phyloP scores from a whole-genome alignment of 2,113 vertebrate species.

The Columba livia region DNA sequence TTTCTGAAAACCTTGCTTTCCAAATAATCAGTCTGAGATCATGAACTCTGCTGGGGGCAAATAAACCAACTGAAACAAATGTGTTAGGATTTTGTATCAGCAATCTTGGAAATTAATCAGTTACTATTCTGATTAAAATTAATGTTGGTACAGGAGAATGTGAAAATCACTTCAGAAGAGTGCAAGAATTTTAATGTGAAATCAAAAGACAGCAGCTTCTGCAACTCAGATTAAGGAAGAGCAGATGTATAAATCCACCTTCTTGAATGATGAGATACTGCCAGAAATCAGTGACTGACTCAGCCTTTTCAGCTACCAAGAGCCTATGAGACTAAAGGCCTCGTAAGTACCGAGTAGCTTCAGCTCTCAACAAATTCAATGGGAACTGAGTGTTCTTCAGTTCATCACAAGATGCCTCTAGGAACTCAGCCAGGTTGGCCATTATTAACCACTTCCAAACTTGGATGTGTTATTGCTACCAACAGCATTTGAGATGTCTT shows the following conservation, averaged over 20 bases:
- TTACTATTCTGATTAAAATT: background rate
- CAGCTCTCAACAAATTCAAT: background rate
- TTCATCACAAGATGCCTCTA: background rate
- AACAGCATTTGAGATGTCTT: background rate
- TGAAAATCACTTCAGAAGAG: background rate
- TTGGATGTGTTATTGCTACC: background rate
- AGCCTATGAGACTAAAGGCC: background rate
- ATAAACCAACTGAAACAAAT: background rate
- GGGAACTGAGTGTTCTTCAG: background rate
- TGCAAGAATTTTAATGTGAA: background rate
- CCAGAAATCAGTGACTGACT: background rate
- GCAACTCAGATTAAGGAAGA: background rate
- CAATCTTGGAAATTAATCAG: background rate
- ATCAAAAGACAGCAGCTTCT: background rate
- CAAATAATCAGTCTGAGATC: slow-evolving; percentile 17
- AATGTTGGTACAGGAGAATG: background rate
- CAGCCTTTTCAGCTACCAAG: background rate
- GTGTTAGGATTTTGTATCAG: background rate
- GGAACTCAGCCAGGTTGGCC: background rate
- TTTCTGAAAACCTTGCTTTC: slow-evolving; percentile 23
- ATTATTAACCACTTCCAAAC: background rate
- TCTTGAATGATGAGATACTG: background rate
- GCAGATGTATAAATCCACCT: background rate
- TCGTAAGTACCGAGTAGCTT: background rate
- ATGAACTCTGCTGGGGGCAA: background rate